These are phyloP conservation scores for Smittia sp. DNA, from an alignment of 2,888 invertebrate species.

Conservation along the genomic window DNA sequence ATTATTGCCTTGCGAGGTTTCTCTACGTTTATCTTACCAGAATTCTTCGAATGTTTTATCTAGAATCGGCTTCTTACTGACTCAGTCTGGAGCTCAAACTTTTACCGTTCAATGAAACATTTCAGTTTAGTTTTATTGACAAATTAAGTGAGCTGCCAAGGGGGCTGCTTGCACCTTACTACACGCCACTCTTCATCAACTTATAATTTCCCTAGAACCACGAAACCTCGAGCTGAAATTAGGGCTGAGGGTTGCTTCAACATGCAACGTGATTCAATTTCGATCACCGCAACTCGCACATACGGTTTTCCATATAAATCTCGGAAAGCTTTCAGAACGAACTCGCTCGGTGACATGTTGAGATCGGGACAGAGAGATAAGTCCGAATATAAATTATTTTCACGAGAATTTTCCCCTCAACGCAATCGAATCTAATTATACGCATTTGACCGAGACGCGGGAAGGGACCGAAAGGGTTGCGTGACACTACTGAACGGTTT, in stretches of 20 bases:
- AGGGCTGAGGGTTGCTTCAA: neutral
- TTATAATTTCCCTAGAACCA: neutral
- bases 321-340: neutral
- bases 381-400: neutral
- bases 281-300: neutral
- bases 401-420: neutral
- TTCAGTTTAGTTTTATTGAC: too few species aligned
- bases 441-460: neutral
- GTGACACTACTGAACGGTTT: slow-evolving; percentile 1
- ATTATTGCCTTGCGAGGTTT: slow-evolving; percentile 25
- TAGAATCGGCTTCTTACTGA: neutral
- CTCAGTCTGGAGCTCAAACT: too few species aligned
- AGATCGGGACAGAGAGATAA: neutral
- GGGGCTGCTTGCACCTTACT: too few species aligned
- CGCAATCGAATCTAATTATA: slow-evolving; percentile 8
- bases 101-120: too few species aligned
- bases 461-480: neutral
- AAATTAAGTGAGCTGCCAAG: too few species aligned
- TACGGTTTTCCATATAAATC: slow-evolving; percentile 9
- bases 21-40: neutral
- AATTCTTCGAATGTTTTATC: neutral
- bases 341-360: neutral
- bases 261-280: slow-evolving; percentile 7
- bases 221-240: neutral
- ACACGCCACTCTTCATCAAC: neutral